Conservation (phyloP, 2,113 vertebrate genomes). For the Pagrus major region DNA sequence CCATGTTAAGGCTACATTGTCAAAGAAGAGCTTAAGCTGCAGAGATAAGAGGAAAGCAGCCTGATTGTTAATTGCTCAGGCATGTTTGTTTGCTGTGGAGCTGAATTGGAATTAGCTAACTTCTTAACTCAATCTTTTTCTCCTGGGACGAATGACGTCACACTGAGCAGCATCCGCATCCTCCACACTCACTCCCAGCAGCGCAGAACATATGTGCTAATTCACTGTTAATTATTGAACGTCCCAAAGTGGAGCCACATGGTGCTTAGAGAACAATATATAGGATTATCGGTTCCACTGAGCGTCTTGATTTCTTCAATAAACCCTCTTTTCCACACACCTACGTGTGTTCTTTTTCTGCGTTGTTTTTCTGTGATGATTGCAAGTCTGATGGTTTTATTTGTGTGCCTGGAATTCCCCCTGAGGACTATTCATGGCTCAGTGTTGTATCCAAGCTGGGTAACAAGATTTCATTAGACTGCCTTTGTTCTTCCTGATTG, state of each 20-base stretch:
- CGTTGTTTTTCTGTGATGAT: conserved; percentile 6
- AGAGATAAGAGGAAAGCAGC: conserved; percentile 20
- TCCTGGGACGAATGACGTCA: conserved; percentile 47
- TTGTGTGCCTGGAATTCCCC: conserved; percentile 59
- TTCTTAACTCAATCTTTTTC: conserved; percentile 52
- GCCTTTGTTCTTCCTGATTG: conserved; percentile 15
- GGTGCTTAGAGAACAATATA: conserved; percentile 34
- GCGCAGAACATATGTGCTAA: conserved; percentile 41
- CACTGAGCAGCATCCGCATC: conserved; percentile 28
- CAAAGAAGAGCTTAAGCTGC: conserved; percentile 34
- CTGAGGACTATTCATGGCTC: conserved; percentile 34
- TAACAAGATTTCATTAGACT: conserved; percentile 39
- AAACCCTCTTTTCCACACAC: conserved; percentile 6
- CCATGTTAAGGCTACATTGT: conserved; percentile 27
- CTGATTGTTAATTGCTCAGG: conserved; percentile 54
- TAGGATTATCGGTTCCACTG: conserved; percentile 21
- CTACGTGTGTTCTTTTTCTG: conserved; percentile 1
- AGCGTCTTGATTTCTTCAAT: conserved; percentile 15
- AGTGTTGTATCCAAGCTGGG: conserved; percentile 2
- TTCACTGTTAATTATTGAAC: conserved; percentile 41
- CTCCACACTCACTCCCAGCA: conserved; percentile 30
- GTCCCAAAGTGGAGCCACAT: conserved; percentile 35
- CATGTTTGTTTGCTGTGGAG: conserved; percentile 68
- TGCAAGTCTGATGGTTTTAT: conserved; percentile 40
- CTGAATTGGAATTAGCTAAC: conserved; percentile 52